Percentiles rank a stretch among this genome's conserved stretches.
These are phyloP conservation scores for Labrus mixtus DNA, from an alignment of 2,113 vertebrate species.

Conservation along the genomic window DNA sequence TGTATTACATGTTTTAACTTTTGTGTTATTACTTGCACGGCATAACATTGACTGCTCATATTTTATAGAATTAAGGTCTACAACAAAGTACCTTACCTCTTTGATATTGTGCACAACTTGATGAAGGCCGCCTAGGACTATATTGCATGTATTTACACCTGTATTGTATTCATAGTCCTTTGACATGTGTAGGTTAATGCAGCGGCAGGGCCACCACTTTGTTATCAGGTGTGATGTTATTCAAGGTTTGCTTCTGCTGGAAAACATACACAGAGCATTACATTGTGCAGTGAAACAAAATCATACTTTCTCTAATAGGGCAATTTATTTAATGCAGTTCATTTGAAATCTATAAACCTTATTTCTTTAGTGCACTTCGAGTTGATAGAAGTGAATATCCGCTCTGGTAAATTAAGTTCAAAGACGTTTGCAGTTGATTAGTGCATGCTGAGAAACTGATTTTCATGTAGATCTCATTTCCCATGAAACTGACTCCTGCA, in stretches of 20 bases:
- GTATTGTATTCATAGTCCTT: constrained; percentile 9
- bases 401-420: neutral
- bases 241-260: no score
- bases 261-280: no score
- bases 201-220: constrained; percentile 34
- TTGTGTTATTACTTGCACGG: no score
- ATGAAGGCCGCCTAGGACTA: no score
- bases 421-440: neutral
- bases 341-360: neutral
- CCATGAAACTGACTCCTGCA: constrained; percentile 34
- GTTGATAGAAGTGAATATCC: neutral
- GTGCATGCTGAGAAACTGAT: constrained; percentile 27
- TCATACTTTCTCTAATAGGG: no score
- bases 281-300: no score
- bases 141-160: neutral
- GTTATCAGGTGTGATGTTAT: neutral
- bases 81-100: no score
- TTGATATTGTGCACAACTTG: no score
- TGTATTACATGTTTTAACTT: no score
- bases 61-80: no score
- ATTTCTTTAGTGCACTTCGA: neutral
- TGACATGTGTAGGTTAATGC: constrained; percentile 22
- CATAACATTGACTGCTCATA: no score
- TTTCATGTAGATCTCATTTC: constrained; percentile 36
- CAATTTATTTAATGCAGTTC: neutral